Evolutionary conservation across 2,797 vertebrate genomes (phyloP).

Genomic region (Peromyscus attwateri): DNA sequence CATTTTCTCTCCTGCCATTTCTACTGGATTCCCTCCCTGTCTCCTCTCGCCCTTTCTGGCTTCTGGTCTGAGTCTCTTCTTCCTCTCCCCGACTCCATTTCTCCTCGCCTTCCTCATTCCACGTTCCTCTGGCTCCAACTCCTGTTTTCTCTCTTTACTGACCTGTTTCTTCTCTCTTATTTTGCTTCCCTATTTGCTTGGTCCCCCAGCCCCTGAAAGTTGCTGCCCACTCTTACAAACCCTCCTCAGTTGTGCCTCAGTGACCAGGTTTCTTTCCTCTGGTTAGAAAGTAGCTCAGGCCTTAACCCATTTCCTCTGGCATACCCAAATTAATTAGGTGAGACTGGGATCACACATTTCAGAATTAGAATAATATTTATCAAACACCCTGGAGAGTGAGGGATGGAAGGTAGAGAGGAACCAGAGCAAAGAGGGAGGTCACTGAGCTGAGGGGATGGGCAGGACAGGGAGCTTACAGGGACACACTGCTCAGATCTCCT

Average conservation of each 20-base stretch:
- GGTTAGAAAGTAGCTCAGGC: constrained; percentile 82
- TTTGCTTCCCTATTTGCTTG: neutral
- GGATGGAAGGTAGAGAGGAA: constrained; percentile 61
- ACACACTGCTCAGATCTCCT: neutral
- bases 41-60: neutral
- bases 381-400: constrained; percentile 75
- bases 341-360: constrained; percentile 63
- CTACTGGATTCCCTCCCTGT: neutral
- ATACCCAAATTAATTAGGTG: constrained; percentile 83
- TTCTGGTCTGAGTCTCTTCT: neutral
- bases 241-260: neutral
- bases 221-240: neutral
- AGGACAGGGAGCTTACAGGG: neutral
- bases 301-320: constrained; percentile 84
- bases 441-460: neutral
- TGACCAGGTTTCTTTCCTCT: constrained; percentile 75
- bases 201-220: neutral
- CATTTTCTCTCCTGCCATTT: neutral
- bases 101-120: neutral
- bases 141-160: neutral
- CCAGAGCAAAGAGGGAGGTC: constrained; percentile 65
- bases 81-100: neutral
- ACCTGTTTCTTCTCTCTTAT: neutral
- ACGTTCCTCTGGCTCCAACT: neutral
- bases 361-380: constrained; percentile 83